Conservation (phyloP, 2,888 invertebrate species). For the Torymus auratus region DNA sequence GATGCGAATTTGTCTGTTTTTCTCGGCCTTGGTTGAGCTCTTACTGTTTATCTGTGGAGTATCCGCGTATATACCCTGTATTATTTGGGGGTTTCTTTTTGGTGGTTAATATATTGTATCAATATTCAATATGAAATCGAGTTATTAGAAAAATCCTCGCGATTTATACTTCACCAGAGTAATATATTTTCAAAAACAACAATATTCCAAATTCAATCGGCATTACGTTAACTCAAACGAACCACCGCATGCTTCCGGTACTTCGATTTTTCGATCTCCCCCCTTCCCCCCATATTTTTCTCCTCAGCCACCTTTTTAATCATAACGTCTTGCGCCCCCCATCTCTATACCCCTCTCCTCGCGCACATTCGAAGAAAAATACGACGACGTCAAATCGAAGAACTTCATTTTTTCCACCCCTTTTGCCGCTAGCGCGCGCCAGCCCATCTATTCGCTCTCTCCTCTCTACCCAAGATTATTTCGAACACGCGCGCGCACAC, state of each 20-base stretch:
- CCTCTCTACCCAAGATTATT: neutral
- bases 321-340: neutral
- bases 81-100: no score
- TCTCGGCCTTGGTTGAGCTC: neutral
- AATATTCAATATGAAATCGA: no score
- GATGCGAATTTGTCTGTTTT: conserved; percentile 16
- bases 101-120: no score
- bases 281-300: neutral
- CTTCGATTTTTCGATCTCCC: no score
- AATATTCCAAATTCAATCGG: no score
- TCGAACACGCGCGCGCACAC: neutral
- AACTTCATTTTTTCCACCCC: conserved; percentile 24
- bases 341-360: neutral
- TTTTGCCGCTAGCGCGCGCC: neutral
- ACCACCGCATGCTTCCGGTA: no score
- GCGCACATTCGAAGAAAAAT: conserved; percentile 14
- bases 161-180: no score
- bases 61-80: no score
- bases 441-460: neutral
- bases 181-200: no score
- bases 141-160: no score
- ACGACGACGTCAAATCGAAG: conserved; percentile 10
- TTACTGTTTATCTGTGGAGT: no score
- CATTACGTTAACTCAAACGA: no score
- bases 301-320: conserved; percentile 14